These are phyloP conservation scores for Halocynthia roretzi DNA, from an alignment of 23 tunicate species.

Conservation along the genomic window DNA sequence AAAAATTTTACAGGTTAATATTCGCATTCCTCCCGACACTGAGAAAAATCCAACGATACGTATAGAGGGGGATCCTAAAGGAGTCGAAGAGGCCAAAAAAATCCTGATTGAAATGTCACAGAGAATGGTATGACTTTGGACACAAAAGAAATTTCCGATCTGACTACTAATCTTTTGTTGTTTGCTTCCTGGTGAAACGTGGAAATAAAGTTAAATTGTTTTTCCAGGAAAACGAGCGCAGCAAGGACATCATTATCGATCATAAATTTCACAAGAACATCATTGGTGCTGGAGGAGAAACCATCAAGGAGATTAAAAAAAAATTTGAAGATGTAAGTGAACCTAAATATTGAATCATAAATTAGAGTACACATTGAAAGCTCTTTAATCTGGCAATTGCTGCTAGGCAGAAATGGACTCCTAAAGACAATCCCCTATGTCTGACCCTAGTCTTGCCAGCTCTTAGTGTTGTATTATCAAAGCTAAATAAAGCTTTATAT, in stretches of 20 bases:
- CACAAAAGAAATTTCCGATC: neutral
- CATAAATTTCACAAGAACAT: slow-evolving; percentile 87
- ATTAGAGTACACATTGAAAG: no score
- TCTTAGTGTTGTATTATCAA: no score
- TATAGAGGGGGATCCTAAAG: slow-evolving; percentile 94
- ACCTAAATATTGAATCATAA: no score
- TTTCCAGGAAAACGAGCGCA: slow-evolving; percentile 81
- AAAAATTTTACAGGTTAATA: slow-evolving; percentile 46
- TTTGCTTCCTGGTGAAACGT: neutral
- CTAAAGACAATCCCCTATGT: no score
- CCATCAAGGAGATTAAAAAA: slow-evolving; percentile 58
- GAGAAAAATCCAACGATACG: slow-evolving; percentile 66
- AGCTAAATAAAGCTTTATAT: no score
- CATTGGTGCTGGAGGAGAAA: slow-evolving; percentile 96
- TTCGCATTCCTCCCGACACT: slow-evolving; percentile 81
- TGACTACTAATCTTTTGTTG: neutral
- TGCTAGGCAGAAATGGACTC: no score
- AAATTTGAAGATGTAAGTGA: slow-evolving; percentile 65
- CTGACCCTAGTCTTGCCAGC: no score
- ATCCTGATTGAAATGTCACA: slow-evolving; percentile 51
- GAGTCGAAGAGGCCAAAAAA: slow-evolving; percentile 73
- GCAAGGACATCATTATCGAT: slow-evolving; percentile 67
- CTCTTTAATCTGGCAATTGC: no score
- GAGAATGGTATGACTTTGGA: slow-evolving; percentile 47
- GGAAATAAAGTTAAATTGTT: neutral